Percentiles rank a stretch among this genome's conserved stretches.
Evolutionary conservation across 2,113 vertebrate species (phyloP).

Genomic region (Sinocyclocheilus anshuiensis): DNA sequence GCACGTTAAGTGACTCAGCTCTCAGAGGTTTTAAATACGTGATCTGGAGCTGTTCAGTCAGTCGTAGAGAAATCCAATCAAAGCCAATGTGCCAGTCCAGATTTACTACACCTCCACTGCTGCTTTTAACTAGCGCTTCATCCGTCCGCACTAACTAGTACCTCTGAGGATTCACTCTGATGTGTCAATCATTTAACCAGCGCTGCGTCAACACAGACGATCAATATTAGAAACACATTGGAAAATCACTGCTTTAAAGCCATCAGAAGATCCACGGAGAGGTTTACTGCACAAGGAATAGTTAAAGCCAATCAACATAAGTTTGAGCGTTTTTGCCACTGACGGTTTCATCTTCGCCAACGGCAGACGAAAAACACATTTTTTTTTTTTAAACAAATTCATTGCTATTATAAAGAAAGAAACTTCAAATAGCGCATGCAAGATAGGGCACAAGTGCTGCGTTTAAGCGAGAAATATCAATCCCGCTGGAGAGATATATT

Average conservation of each 20-base stretch:
- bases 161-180: background rate
- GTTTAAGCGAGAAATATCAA: background rate
- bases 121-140: conserved; percentile 1
- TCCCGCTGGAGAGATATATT: conserved; percentile 36
- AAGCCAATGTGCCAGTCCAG: background rate
- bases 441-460: background rate
- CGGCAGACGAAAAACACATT: too few species aligned
- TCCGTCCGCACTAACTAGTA: conserved; percentile 4
- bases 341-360: background rate
- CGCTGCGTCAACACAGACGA: background rate
- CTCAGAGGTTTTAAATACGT: background rate
- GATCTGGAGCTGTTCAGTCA: background rate
- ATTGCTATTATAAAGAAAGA: background rate
- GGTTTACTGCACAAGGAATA: background rate
- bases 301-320: background rate
- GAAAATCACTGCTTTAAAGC: background rate
- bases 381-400: too few species aligned
- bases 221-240: background rate
- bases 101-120: background rate
- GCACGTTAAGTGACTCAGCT: background rate
- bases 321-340: background rate
- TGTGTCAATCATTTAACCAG: background rate
- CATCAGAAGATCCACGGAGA: background rate
- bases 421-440: background rate
- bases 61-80: background rate